Conservation (phyloP, 35 echinoderm and acorn worm species). For the Diadema setosum region DNA sequence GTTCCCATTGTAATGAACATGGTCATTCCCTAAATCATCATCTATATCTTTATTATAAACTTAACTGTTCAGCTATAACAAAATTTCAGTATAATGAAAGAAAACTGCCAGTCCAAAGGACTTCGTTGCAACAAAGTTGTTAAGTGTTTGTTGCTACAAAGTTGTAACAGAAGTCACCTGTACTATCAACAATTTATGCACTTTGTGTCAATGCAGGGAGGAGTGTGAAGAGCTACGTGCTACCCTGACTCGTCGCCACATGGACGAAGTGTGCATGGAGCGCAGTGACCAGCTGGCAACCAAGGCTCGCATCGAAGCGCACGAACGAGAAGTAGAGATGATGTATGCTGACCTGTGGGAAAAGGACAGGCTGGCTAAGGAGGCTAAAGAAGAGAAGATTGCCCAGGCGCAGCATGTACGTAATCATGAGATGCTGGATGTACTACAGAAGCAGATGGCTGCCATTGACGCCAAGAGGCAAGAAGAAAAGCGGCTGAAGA, state of each 20-base stretch:
- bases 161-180: too few species aligned
- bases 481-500: constrained; percentile 85
- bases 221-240: constrained; percentile 94
- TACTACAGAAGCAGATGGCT: constrained; percentile 80
- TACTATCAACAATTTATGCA: too few species aligned
- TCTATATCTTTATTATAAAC: too few species aligned
- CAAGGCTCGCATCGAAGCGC: constrained; percentile 53
- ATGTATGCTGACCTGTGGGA: constrained; percentile 96
- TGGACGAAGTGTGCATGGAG: constrained; percentile 97
- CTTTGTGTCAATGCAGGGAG: constrained; percentile 48
- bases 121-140: too few species aligned
- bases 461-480: constrained; percentile 79
- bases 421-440: constrained; percentile 85
- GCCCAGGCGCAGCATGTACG: constrained; percentile 59
- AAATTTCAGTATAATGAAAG: too few species aligned
- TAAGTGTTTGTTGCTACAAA: too few species aligned
- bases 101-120: too few species aligned
- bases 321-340: constrained; percentile 40
- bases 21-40: too few species aligned
- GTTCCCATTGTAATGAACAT: too few species aligned
- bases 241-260: constrained; percentile 80
- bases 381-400: constrained; percentile 71
- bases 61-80: too few species aligned
- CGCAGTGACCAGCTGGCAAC: constrained; percentile 73
- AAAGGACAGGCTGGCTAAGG: constrained; percentile 84